Conservation (phyloP, 2,113 vertebrate species). For the Gracilinanus agilis region DNA sequence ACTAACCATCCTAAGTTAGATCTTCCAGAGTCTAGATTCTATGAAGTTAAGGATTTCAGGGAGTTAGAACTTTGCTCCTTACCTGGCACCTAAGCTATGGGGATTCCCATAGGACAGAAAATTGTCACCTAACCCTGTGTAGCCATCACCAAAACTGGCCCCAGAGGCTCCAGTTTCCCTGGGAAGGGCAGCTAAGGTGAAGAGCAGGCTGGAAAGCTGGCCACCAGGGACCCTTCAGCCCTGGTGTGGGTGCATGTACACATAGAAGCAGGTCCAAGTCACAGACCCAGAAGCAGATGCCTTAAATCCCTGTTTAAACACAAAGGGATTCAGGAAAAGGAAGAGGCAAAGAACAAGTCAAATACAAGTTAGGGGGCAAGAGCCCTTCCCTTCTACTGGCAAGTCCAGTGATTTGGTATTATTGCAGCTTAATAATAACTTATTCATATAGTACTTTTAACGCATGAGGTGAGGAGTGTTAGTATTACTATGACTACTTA, state of each 20-base stretch:
- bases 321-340: not conserved
- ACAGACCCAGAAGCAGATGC: not conserved
- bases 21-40: not conserved
- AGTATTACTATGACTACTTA: not conserved
- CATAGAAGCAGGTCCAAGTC: not conserved
- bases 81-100: not conserved
- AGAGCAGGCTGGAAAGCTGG: not conserved
- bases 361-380: not conserved
- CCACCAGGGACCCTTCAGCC: not conserved
- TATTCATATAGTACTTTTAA: not conserved
- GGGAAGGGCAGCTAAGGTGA: not conserved
- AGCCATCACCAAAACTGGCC: not conserved
- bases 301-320: not conserved
- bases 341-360: conserved; percentile 13
- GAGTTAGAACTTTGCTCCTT: not conserved
- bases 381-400: not conserved
- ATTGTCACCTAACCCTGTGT: not conserved
- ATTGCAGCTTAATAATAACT: not conserved
- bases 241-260: not conserved
- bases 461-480: not conserved
- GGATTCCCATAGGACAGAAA: not conserved
- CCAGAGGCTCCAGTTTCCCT: conserved; percentile 6
- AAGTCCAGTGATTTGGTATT: not conserved
- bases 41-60: not conserved
- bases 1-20: not conserved